These are phyloP conservation scores for Limnephilus auricula DNA, from an alignment of 2,888 invertebrate species.

Conservation along the genomic window DNA sequence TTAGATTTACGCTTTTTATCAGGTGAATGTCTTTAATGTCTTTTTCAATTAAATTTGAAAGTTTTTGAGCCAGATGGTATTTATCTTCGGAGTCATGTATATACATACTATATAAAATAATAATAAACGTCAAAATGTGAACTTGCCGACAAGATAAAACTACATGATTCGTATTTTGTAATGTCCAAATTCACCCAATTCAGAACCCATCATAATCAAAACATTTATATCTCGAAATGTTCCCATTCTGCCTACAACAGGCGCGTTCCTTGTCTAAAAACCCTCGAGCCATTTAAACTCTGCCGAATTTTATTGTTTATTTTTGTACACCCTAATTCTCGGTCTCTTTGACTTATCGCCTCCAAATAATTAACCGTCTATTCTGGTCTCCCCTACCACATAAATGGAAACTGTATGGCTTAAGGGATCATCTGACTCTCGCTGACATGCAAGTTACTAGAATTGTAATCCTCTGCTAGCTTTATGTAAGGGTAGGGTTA, in stretches of 20 bases:
- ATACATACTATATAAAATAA: too few species aligned
- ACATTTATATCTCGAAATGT: too few species aligned
- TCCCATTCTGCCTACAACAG: not conserved
- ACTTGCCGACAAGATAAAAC: too few species aligned
- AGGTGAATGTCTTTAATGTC: too few species aligned
- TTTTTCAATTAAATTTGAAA: too few species aligned
- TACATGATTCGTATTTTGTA: too few species aligned
- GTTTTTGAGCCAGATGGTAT: too few species aligned
- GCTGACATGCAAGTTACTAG: not conserved
- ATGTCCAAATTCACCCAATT: too few species aligned
- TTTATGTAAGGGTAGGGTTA: not conserved
- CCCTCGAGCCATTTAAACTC: not conserved
- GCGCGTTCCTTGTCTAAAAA: not conserved
- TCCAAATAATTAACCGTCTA: not conserved
- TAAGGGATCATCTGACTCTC: constrained; percentile 17
- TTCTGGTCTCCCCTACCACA: constrained; percentile 14
- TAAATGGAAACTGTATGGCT: not conserved
- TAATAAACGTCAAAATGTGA: too few species aligned
- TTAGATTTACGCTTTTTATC: too few species aligned
- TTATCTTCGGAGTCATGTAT: too few species aligned
- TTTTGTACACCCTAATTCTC: not conserved
- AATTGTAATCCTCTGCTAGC: not conserved
- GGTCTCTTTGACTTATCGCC: not conserved
- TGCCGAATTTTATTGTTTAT: not conserved
- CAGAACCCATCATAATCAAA: too few species aligned